Percentiles rank a stretch among this genome's conserved stretches.
These are phyloP conservation scores for Sebastes ruberrimus DNA, from an alignment of 2,797 vertebrate species.

Conservation along the genomic window DNA sequence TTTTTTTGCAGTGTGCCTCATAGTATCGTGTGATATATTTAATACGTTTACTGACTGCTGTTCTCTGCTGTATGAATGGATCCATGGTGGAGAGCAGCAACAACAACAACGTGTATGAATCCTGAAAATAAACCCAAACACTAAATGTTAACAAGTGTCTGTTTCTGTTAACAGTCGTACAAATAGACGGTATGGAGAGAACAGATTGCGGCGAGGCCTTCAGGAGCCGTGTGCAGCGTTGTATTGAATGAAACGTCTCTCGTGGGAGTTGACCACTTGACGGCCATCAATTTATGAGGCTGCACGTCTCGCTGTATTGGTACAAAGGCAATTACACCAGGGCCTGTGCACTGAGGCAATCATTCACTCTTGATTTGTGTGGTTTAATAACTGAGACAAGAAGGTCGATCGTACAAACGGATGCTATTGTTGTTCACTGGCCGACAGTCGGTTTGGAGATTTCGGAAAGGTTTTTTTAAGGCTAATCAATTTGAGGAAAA, in stretches of 20 bases:
- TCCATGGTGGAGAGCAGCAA: conserved; percentile 1
- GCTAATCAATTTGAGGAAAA: not conserved
- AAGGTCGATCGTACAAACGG: not conserved
- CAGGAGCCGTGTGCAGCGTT: not conserved
- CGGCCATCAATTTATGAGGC: conserved; percentile 16
- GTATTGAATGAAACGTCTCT: conserved; percentile 6
- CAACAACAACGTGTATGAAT: conserved; percentile 7
- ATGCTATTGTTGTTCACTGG: not conserved
- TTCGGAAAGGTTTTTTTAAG: not conserved
- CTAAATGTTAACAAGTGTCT: conserved; percentile 3
- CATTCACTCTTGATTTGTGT: conserved; percentile 19
- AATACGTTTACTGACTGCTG: conserved; percentile 11
- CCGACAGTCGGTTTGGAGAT: not conserved
- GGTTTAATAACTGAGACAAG: not conserved
- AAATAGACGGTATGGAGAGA: not conserved
- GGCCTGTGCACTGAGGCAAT: not conserved
- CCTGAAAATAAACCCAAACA: conserved; percentile 42
- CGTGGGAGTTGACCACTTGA: not conserved
- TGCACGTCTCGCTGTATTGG: not conserved
- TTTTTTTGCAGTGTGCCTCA: conserved; percentile 26
- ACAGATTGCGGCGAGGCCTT: not conserved
- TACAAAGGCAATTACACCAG: conserved; percentile 17
- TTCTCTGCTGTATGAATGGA: conserved; percentile 22
- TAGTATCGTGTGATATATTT: conserved; percentile 31
- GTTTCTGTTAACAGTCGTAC: not conserved